Base-by-base conservation (phyloP, 1,140 invertebrate species). In the Drosophila sucinea region DNA sequence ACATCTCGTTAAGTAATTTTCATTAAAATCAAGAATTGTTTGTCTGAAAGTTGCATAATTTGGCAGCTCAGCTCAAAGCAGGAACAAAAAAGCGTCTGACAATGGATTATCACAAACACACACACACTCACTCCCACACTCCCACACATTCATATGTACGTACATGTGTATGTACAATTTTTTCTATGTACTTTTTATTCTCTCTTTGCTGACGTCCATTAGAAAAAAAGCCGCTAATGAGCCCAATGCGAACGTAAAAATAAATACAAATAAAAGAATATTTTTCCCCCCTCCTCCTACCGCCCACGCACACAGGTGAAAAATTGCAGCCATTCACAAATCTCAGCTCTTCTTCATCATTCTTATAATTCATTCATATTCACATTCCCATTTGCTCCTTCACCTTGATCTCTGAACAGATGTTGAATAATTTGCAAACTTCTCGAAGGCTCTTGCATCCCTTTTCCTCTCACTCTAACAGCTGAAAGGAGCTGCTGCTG, bases 171-270 rank as follows among this genome's bases (percentile, higher is more conserved):
- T 62, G 23, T 8, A 33, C 2, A 41, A 23, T 10, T 33, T 51
- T 71, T 51, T 47, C 11, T 67, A 25, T 44, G 23, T 67, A 60
- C 2, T 51, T 60, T 57, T 30, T 29, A n/a, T 44, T 44, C 10
- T 11, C 40, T 33, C 44, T 30, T 71, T 76, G 69, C 66, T 85
- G 78, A 85, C 81, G 74, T 81, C 67, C 64, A 51, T 51, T 51
- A 2, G 23, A 56, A 85, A 85, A 17, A 78, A 81, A 63, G 77
- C 81, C 81, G 81, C 82, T 85, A 85, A 85, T 85, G 77, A 84
- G 73, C 44, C 69, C 35, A 27, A 25, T n/a, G 25, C 35, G 40
- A 67, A 27, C 29, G 76, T 47, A 68, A 23, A 69, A 60, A 66
- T 56, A 77, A 63, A 60, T 61, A 67, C 63, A 61, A 72, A 77